Conservation (phyloP, 2,113 vertebrate species). For the Ictidomys tridecemlineatus region DNA sequence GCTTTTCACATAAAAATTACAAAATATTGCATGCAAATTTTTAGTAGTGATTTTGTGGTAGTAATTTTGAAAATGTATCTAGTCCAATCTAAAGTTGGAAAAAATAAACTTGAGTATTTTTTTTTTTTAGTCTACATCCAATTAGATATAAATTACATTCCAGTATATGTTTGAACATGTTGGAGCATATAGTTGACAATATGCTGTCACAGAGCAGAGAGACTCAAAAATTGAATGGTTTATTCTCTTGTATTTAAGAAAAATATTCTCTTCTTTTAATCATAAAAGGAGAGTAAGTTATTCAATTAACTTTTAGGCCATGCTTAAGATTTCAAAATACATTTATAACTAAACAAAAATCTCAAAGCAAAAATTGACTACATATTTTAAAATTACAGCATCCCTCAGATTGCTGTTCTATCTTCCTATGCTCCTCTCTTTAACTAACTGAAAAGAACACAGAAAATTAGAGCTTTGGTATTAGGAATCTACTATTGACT, state of each 20-base stretch:
- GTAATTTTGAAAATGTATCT: not conserved
- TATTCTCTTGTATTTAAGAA: not conserved
- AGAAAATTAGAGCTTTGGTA: conserved; percentile 37
- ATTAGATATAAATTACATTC: not conserved
- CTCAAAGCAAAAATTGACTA: not conserved
- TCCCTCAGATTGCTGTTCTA: not conserved
- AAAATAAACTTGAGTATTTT: not conserved
- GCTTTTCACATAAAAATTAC: conserved; percentile 16
- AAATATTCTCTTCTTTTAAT: not conserved
- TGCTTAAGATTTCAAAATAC: conserved; percentile 51
- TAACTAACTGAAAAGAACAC: not conserved
- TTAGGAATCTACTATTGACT: conserved; percentile 35
- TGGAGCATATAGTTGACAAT: not conserved
- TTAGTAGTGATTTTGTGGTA: not conserved
- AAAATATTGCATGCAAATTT: not conserved
- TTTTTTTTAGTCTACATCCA: not conserved
- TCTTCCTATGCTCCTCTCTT: not conserved
- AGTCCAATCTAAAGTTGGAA: not conserved
- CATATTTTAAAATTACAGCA: not conserved
- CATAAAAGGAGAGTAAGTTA: not conserved
- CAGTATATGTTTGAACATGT: not conserved
- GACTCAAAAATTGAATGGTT: not conserved
- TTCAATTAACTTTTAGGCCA: not conserved
- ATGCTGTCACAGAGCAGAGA: not conserved
- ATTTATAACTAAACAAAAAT: conserved; percentile 45